These are phyloP conservation scores for Microcebus tavaratra DNA, from an alignment of 2,113 vertebrate genomes.

Conservation along the genomic window DNA sequence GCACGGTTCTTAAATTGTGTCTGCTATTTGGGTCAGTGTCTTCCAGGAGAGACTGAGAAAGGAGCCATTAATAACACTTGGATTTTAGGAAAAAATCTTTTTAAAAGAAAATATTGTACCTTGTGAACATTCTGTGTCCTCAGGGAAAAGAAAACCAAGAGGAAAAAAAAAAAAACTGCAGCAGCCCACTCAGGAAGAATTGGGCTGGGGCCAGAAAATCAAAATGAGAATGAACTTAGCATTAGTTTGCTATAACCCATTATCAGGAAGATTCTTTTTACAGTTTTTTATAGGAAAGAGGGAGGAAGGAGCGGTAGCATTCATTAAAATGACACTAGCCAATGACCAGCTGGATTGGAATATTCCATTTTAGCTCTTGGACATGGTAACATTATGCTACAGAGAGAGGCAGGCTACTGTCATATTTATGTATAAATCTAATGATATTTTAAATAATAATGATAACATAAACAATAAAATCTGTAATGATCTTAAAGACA, in stretches of 20 bases:
- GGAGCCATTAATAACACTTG: constrained; percentile 55
- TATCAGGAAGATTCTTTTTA: neutral
- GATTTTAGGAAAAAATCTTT: constrained; percentile 56
- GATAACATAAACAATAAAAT: neutral
- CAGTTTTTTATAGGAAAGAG: neutral
- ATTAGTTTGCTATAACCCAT: constrained; percentile 24
- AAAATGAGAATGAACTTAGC: constrained; percentile 50
- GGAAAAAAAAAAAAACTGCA: constrained; percentile 21
- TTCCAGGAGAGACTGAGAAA: constrained; percentile 31
- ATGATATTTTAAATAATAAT: neutral
- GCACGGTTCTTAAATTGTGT: neutral
- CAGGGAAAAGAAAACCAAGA: constrained; percentile 33
- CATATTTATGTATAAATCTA: neutral
- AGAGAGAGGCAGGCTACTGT: neutral
- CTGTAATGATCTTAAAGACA: neutral
- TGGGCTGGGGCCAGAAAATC: constrained; percentile 46
- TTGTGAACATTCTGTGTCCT: constrained; percentile 52
- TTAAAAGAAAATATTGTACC: constrained; percentile 60
- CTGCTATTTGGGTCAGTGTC: constrained; percentile 55
- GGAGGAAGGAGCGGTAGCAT: neutral
- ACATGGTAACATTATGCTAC: neutral
- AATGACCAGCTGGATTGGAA: neutral
- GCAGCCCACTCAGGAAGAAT: constrained; percentile 8
- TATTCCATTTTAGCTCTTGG: neutral
- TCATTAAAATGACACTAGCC: constrained; percentile 16